Conservation (phyloP, 1,140 invertebrate species). For the Dendroctonus ponderosae region DNA sequence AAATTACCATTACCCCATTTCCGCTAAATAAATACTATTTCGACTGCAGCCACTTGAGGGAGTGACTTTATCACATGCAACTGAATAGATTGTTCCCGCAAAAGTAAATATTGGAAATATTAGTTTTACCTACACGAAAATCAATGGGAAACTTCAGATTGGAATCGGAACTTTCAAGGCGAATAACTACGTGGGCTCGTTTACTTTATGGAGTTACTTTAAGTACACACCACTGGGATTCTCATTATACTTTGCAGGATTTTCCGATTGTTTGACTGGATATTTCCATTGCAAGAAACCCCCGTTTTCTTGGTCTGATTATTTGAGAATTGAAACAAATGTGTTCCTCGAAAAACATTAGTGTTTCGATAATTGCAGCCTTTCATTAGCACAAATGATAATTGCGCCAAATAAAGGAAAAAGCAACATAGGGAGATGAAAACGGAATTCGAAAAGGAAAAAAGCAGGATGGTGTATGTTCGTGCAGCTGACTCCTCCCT, state of each 20-base stretch:
- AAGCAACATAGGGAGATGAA: too few relatives aligned
- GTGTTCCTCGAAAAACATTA: too few relatives aligned
- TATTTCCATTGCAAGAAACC: too few relatives aligned
- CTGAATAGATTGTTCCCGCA: background rate
- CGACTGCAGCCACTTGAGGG: too few relatives aligned
- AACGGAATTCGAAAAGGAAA: background rate
- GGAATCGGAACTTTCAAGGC: conserved; percentile 16
- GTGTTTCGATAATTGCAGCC: too few relatives aligned
- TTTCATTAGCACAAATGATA: too few relatives aligned
- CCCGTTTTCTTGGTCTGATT: too few relatives aligned
- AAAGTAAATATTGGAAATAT: conserved; percentile 20
- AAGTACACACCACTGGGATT: conserved; percentile 17
- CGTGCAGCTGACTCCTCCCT: conserved; percentile 1
- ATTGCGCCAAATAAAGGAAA: too few relatives aligned
- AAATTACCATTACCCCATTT: too few relatives aligned
- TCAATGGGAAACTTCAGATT: conserved; percentile 17
- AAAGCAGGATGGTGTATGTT: conserved; percentile 1
- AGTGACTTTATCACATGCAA: background rate
- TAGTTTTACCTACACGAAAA: conserved; percentile 13
- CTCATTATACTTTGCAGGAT: conserved; percentile 1
- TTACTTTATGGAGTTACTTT: conserved; percentile 16
- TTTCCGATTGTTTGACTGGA: too few relatives aligned
- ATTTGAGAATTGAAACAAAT: too few relatives aligned
- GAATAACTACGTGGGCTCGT: conserved; percentile 12
- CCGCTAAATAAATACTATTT: too few relatives aligned